phyloP scores from a whole-genome alignment of 2,113 vertebrate genomes.

The Gallinago undulata region DNA sequence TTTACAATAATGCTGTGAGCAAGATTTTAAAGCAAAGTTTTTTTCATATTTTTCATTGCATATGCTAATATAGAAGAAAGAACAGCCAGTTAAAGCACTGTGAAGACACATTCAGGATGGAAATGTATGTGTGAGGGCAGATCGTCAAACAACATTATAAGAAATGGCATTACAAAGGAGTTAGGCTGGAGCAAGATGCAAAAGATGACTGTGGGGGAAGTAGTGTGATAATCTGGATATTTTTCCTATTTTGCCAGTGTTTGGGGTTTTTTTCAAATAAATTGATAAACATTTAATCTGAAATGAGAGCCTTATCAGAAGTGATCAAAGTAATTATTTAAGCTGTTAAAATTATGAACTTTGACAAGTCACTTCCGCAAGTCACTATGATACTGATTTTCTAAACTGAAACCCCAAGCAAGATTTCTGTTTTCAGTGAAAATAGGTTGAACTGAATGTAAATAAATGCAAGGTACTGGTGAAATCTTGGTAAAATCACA shows the following conservation, averaged over 20 bases:
- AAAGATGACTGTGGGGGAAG: not conserved
- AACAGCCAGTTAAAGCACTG: not conserved
- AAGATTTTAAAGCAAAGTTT: not conserved
- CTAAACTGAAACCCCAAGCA: not conserved
- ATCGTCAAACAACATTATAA: not conserved
- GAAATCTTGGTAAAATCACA: not conserved
- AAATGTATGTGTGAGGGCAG: not conserved
- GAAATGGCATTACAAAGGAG: not conserved
- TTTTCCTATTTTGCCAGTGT: not conserved
- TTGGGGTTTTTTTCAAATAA: not conserved
- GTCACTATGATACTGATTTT: not conserved
- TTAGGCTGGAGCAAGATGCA: not conserved
- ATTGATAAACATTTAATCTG: not conserved
- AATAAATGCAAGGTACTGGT: not conserved
- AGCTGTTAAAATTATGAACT: not conserved
- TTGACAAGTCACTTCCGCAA: not conserved
- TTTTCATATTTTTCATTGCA: not conserved
- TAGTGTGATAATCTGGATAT: not conserved
- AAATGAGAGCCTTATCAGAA: not conserved
- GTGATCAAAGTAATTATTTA: not conserved
- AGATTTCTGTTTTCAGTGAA: not conserved
- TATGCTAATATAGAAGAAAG: not conserved
- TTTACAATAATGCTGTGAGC: not conserved
- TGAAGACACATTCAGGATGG: not conserved
- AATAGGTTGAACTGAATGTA: not conserved